Conservation (phyloP, 2,797 vertebrate genomes). For the Kryptolebias ocellatus region DNA sequence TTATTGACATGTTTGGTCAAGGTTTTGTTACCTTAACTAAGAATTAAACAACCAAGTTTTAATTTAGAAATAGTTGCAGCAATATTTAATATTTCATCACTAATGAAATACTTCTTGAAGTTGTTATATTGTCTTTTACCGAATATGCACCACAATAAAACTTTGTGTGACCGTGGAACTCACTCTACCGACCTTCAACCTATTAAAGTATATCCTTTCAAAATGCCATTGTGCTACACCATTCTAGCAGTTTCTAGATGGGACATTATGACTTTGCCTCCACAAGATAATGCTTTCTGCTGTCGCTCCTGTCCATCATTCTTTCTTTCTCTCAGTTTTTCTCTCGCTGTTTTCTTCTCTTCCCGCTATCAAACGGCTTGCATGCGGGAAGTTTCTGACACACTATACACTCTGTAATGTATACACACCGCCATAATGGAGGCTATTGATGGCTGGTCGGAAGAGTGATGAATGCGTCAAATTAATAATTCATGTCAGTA, state of each 20-base stretch:
- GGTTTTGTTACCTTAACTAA: background rate
- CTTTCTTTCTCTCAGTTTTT: slow-evolving; percentile 29
- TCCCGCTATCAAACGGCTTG: slow-evolving; percentile 67
- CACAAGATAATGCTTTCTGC: slow-evolving; percentile 38
- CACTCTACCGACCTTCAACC: slow-evolving; percentile 3
- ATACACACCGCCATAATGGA: slow-evolving; percentile 78
- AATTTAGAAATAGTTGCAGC: background rate
- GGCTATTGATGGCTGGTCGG: slow-evolving; percentile 75
- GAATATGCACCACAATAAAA: slow-evolving; percentile 2
- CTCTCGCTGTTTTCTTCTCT: slow-evolving; percentile 52
- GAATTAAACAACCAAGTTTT: background rate
- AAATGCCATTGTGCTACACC: background rate
- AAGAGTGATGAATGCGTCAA: slow-evolving; percentile 75
- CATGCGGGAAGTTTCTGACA: slow-evolving; percentile 80
- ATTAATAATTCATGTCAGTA: slow-evolving; percentile 81
- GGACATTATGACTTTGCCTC: slow-evolving; percentile 30
- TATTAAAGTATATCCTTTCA: slow-evolving; percentile 20
- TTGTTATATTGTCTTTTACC: background rate
- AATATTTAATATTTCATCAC: background rate
- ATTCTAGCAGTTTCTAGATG: slow-evolving; percentile 1
- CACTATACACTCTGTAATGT: slow-evolving; percentile 83
- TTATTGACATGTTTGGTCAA: background rate
- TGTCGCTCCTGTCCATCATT: slow-evolving; percentile 65
- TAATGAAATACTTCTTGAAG: background rate
- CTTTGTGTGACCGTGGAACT: slow-evolving; percentile 14